These are phyloP conservation scores for Amorpha juglandis DNA, from an alignment of 2,888 invertebrate species.

Conservation along the genomic window DNA sequence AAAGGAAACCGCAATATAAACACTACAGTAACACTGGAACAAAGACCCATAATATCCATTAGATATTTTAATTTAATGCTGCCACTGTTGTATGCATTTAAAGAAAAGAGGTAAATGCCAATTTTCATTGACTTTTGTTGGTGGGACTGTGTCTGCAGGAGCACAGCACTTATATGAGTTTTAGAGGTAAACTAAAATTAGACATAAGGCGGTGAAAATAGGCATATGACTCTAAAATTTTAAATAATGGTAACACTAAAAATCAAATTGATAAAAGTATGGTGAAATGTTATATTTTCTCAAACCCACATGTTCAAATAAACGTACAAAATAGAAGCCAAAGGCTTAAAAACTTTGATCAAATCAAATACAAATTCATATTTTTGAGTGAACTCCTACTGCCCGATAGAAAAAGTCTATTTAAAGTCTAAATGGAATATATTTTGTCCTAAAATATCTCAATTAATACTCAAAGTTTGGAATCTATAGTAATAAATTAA, in stretches of 20 bases:
- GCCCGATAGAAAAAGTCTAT: neutral
- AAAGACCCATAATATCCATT: no score
- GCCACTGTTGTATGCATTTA: no score
- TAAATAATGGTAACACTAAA: no score
- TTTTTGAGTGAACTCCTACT: slow-evolving; percentile 5
- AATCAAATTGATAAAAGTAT: no score
- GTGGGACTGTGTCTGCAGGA: no score
- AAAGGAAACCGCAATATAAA: slow-evolving; percentile 72
- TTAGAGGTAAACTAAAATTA: no score
- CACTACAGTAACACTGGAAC: neutral
- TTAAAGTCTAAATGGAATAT: neutral
- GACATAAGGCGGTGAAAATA: no score
- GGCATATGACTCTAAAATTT: no score
- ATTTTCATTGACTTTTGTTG: no score
- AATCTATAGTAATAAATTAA: neutral
- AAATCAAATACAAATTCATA: slow-evolving; percentile 12
- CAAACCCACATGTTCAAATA: slow-evolving; percentile 1
- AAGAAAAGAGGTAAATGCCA: no score
- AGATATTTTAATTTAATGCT: neutral
- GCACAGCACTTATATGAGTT: no score
- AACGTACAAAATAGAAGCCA: slow-evolving; percentile 17
- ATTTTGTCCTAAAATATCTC: neutral
- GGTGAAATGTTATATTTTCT: neutral
- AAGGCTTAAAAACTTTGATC: slow-evolving; percentile 10
- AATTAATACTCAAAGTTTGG: neutral